Percentiles rank a stretch among this genome's conserved stretches.
phyloP scores from a whole-genome alignment of 2,888 invertebrate species.

The Tineola bisselliella region DNA sequence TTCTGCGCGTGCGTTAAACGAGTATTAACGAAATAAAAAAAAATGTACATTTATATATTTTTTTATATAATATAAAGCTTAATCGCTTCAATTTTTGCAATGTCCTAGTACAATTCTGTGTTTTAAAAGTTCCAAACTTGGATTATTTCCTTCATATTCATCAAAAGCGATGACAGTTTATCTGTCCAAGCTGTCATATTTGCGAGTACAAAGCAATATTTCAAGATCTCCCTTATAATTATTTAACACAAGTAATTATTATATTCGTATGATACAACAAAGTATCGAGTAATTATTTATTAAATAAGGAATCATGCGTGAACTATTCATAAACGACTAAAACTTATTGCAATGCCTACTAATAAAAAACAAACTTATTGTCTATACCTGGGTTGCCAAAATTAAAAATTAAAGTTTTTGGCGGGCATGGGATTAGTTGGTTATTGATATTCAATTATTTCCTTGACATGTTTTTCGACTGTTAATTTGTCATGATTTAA shows the following conservation, averaged over 20 bases:
- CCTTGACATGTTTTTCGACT: too few relatives aligned
- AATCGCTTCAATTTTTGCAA: neutral
- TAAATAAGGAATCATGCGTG: too few relatives aligned
- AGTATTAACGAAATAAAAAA: slow-evolving; percentile 37
- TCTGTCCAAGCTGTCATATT: neutral
- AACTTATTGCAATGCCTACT: neutral
- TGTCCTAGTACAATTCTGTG: neutral
- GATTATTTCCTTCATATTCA: slow-evolving; percentile 43
- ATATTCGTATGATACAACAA: too few relatives aligned
- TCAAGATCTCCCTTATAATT: neutral
- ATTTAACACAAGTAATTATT: too few relatives aligned
- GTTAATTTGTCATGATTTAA: too few relatives aligned
- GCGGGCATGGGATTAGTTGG: too few relatives aligned
- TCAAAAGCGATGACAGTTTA: slow-evolving; percentile 44
- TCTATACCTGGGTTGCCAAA: neutral
- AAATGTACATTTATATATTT: neutral
- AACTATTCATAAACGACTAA: too few relatives aligned
- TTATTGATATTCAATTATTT: too few relatives aligned
- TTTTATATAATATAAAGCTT: neutral
- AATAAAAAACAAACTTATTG: neutral
- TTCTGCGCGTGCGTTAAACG: slow-evolving; percentile 67
- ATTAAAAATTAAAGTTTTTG: neutral
- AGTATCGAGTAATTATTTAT: too few relatives aligned
- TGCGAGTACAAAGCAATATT: neutral
- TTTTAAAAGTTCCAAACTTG: slow-evolving; percentile 8